Base-by-base conservation (phyloP, 2,113 vertebrate species). In the Aspidoscelis tigris region DNA sequence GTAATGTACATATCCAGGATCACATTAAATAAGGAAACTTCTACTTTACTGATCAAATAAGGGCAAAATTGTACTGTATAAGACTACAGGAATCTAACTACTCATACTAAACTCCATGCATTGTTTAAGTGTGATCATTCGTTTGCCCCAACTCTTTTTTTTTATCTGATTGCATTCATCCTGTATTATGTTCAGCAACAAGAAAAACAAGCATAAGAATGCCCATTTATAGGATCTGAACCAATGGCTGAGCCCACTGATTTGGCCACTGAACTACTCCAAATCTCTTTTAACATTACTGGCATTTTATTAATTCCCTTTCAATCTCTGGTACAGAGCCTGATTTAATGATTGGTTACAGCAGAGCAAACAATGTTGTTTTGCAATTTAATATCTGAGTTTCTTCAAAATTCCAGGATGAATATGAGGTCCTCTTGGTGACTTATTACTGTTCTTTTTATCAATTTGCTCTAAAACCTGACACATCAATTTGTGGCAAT, bases 381-480 rank as follows among this genome's bases (percentile, higher is more conserved):
- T 74, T 65, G 58, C 69, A 79, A 79, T 84, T 79, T 84, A n/a
- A 72, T 73, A 79, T 73, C 83, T 2, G 41, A 79, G 44, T 79
- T 84, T 65, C 83, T 65, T 85, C 43, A 80, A 65, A 80, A 74
- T 65, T 74, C 78, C 43, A 80, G 76, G 69, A 65, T 73, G 76
- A 73, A 72, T 84, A 79, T 73, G 76, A 65, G 22, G n/a, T 80
- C 61, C 55, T 80, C 83, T 58, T 41, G 69, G 78, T 85, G 43
- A 80, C 69, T 80, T 85, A 85, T 66, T 73, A 73, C 70, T 74
- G 70, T 80, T 85, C 70, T 73, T 85, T 85, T 80, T 80, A 64
- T 85, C 70, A 80, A 85, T 85, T 74, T 85, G 41, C 77, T 85
- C 83, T 74, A 85, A 74, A 80, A 80, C 77, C 58, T 85, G 83